Percentiles rank a stretch among this genome's conserved stretches.
Conservation (phyloP, 2,113 vertebrate genomes). For the Pseudonaja textilis region DNA sequence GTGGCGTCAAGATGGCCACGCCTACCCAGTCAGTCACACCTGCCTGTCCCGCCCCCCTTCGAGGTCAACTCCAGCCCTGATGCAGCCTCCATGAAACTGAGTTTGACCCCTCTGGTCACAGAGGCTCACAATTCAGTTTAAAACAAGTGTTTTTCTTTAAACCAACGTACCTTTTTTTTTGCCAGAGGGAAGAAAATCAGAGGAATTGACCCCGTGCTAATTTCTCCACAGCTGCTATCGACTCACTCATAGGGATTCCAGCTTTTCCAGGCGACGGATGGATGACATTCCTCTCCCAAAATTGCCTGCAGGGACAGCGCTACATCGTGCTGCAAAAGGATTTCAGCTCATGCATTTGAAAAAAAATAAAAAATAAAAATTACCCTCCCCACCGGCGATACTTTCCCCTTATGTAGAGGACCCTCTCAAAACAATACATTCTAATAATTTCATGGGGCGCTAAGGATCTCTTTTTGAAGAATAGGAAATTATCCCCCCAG, state of each 20-base stretch:
- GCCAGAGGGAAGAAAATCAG: rapidly evolving
- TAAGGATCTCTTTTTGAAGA: neutral
- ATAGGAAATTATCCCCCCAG: neutral
- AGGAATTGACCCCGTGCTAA: neutral
- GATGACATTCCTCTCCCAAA: neutral
- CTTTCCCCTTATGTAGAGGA: neutral
- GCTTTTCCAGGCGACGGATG: neutral
- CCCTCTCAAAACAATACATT: neutral
- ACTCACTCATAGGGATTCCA: neutral
- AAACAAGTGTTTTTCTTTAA: too few relatives aligned
- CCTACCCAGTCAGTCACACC: too few relatives aligned
- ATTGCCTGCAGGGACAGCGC: neutral
- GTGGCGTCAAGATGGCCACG: too few relatives aligned
- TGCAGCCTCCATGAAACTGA: too few relatives aligned
- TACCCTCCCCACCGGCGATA: neutral
- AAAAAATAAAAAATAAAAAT: neutral
- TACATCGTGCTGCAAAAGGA: neutral
- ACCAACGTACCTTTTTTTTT: neutral
- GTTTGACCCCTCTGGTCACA: too few relatives aligned
- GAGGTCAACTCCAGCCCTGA: too few relatives aligned
- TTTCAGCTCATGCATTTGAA: neutral
- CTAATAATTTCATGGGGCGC: neutral
- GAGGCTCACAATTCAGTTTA: too few relatives aligned
- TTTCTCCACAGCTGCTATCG: neutral
- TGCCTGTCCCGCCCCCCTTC: too few relatives aligned